These are phyloP conservation scores for Junonia oenone DNA, from an alignment of 2,888 invertebrate species.

Conservation along the genomic window DNA sequence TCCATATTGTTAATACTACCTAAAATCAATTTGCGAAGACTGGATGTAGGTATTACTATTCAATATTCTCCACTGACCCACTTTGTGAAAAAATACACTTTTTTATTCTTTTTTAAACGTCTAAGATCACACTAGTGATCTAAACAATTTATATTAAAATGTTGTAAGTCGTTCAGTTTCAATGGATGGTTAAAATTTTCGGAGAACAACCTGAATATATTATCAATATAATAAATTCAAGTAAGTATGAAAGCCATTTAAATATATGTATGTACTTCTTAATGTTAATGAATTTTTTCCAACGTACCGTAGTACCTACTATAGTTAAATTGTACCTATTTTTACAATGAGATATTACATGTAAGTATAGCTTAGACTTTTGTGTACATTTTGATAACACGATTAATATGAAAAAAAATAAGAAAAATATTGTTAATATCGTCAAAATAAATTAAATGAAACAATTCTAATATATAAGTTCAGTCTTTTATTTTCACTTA, in stretches of 20 bases:
- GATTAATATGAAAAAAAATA: conserved; percentile 45
- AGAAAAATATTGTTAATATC: conserved; percentile 53
- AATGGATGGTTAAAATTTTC: conserved; percentile 3
- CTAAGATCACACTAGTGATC: background rate
- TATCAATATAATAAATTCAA: conserved; percentile 30
- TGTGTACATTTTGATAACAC: conserved; percentile 74
- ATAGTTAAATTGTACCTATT: conserved; percentile 58
- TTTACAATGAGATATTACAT: conserved; percentile 63
- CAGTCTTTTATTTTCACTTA: conserved; percentile 60
- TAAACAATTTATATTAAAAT: background rate
- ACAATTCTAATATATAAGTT: conserved; percentile 47
- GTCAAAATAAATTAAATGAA: conserved; percentile 64
- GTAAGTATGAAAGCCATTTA: conserved; percentile 32
- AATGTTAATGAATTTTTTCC: conserved; percentile 36
- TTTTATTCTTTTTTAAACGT: too few species aligned
- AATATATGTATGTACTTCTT: conserved; percentile 31
- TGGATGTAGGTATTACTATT: conserved; percentile 44
- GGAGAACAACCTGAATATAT: conserved; percentile 18
- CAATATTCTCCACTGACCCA: background rate
- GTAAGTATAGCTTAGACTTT: conserved; percentile 54
- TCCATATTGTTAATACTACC: conserved; percentile 45
- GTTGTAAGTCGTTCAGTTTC: background rate
- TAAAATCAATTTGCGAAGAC: conserved; percentile 48
- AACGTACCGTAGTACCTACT: conserved; percentile 47
- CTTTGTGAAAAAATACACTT: background rate